These are phyloP conservation scores for Eleginops maclovinus DNA, from an alignment of 2,113 vertebrate genomes.

Conservation along the genomic window DNA sequence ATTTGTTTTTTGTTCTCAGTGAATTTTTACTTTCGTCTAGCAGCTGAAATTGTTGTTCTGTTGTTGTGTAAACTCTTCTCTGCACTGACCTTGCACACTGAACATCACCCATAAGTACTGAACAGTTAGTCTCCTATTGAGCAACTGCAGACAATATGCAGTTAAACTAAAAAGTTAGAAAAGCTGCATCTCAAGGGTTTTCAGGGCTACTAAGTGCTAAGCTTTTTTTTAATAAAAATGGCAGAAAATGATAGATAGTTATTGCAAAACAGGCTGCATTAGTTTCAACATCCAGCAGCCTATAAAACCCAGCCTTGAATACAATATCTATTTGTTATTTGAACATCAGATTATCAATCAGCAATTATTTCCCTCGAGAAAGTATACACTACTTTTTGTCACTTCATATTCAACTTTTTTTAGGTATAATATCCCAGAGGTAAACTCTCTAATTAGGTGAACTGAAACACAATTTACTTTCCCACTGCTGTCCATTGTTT, in stretches of 20 bases:
- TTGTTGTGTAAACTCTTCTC: slow-evolving; percentile 3
- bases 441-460: too few species aligned
- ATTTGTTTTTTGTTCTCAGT: slow-evolving; percentile 2
- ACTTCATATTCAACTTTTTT: too few species aligned
- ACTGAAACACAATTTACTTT: not conserved
- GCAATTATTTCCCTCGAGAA: not conserved
- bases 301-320: not conserved
- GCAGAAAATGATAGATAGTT: slow-evolving; percentile 2
- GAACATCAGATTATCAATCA: not conserved
- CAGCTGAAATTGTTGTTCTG: not conserved
- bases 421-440: not conserved
- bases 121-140: not conserved
- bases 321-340: not conserved
- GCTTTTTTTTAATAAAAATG: slow-evolving; percentile 4
- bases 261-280: not conserved
- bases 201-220: not conserved
- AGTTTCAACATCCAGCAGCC: not conserved
- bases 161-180: slow-evolving; percentile 20
- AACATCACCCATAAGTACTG: not conserved
- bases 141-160: slow-evolving; percentile 32
- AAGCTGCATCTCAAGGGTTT: slow-evolving; percentile 27
- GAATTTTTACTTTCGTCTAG: not conserved
- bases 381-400: too few species aligned
- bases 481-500: not conserved
- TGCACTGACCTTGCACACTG: slow-evolving; percentile 10